These are phyloP conservation scores for Darevskia nairensis DNA, from an alignment of 2,797 vertebrate genomes.

Conservation along the genomic window DNA sequence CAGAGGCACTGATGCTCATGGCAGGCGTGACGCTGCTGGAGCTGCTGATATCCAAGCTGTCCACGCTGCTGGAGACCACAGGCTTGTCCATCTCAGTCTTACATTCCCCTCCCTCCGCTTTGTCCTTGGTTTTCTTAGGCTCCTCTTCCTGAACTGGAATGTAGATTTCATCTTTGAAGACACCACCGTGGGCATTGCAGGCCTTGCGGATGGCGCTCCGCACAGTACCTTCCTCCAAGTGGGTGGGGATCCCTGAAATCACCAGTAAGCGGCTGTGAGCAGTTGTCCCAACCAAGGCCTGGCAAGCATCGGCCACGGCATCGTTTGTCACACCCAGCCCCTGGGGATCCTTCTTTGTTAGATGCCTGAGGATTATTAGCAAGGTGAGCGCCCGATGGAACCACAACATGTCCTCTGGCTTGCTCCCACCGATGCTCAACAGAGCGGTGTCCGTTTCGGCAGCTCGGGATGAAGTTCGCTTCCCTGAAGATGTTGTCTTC, in stretches of 20 bases:
- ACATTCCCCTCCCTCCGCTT: constrained; percentile 81
- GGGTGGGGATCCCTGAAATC: constrained; percentile 95
- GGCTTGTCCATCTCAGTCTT: constrained; percentile 84
- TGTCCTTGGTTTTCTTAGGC: constrained; percentile 86
- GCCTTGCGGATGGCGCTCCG: constrained; percentile 93
- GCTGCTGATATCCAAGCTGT: constrained; percentile 90
- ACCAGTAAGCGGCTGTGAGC: constrained; percentile 95
- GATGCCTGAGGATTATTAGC: constrained; percentile 94
- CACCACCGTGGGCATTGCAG: constrained; percentile 94
- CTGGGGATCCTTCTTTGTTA: constrained; percentile 93
- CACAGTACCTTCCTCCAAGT: constrained; percentile 92
- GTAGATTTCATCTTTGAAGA: constrained; percentile 97
- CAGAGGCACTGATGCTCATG: constrained; percentile 91
- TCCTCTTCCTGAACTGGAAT: constrained; percentile 95
- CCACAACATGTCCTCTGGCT: constrained; percentile 98
- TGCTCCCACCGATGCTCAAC: constrained; percentile 92
- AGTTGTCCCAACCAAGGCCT: constrained; percentile 92
- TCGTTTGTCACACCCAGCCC: constrained; percentile 94
- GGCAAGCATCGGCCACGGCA: constrained; percentile 93
- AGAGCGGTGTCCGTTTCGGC: constrained; percentile 86
- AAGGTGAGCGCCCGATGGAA: constrained; percentile 96
- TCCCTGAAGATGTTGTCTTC: constrained; percentile 87
- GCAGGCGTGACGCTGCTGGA: constrained; percentile 93
- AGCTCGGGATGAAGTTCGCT: constrained; percentile 82
- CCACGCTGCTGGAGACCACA: constrained; percentile 76